Evolutionary conservation across 2,113 vertebrate genomes (phyloP), one percentile per base, ranked within the genome.

Genomic region (Uropsilus gracilis): DNA sequence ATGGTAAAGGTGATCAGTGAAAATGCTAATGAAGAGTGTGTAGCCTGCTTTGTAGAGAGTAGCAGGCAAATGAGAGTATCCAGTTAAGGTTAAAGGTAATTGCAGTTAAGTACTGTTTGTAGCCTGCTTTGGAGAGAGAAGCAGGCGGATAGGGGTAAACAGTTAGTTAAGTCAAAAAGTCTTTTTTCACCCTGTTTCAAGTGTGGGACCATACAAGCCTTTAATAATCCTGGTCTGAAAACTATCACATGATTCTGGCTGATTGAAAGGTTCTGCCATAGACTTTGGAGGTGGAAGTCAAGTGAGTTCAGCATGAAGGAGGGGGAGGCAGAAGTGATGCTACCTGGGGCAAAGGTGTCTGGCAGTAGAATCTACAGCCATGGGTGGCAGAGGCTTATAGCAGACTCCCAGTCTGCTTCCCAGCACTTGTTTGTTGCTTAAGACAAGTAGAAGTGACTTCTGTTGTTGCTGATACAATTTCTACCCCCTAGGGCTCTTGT

Each of bases 381-480:
- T 3, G 32, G 42, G 0, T 8, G 22, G 53, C 14, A 1, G 63
- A 42, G 53, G 0, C 4, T 32, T 39, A 4, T 42, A 61, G 53
- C 86, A 4, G 14, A 4, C 12, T 59, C 32, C 66, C 14, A 18
- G 17, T 34, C 16, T 48, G 13, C 20, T 64, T 26, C 20, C 26
- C 17, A 83, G 61, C 46, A 66, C 16, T 2, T 2, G 0, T 87
- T 24, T 76, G 2, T 44, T 63, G 32, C 57, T 89, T 57, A 34
- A 76, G 32, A 78, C 14, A 53, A n/a, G 20, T 28, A 85, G 30
- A 86, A 16, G 53, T 53, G 14, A 59, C 86, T 77, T 96, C 66
- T 59, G 20, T 20, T 80, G 11, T 42, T 95, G 37, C 50, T 71
- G 46, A 90, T 75, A 20, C 14, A 73, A 8, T 59, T 75, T 46